These are phyloP conservation scores for Arctia plantaginis DNA, from an alignment of 2,888 invertebrate genomes.

Conservation along the genomic window DNA sequence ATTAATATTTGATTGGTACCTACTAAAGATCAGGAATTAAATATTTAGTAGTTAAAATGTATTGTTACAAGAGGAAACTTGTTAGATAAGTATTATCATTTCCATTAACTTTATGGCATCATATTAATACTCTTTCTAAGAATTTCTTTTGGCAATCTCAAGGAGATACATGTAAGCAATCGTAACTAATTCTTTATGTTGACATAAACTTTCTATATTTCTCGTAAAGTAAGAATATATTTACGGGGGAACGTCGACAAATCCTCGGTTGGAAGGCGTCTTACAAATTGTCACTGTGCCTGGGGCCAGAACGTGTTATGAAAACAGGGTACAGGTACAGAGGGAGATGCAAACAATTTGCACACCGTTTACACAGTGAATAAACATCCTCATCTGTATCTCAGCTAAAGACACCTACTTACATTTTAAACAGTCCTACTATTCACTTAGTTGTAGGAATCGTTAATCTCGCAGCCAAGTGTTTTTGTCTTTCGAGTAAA, in stretches of 20 bases:
- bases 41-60: not conserved
- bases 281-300: conserved; percentile 79
- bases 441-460: conserved; percentile 48
- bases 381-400: conserved; percentile 78
- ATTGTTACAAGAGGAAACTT: not conserved
- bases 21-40: not conserved
- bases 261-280: conserved; percentile 68
- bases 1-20: not conserved
- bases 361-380: conserved; percentile 78
- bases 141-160: not conserved
- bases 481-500: not conserved
- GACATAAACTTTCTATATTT: conserved; percentile 47
- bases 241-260: conserved; percentile 76
- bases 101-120: not conserved
- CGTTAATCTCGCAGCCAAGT: conserved; percentile 32
- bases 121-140: not conserved
- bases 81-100: not conserved
- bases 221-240: conserved; percentile 72
- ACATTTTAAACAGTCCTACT: conserved; percentile 62
- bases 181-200: conserved; percentile 28
- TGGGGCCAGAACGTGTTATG: conserved; percentile 77
- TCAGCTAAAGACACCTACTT: conserved; percentile 66
- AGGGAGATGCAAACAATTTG: conserved; percentile 81
- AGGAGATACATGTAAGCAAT: conserved; percentile 15
- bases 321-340: conserved; percentile 80